Evolutionary conservation across 2,113 vertebrate species (phyloP).

Genomic region (Chroicocephalus ridibundus): DNA sequence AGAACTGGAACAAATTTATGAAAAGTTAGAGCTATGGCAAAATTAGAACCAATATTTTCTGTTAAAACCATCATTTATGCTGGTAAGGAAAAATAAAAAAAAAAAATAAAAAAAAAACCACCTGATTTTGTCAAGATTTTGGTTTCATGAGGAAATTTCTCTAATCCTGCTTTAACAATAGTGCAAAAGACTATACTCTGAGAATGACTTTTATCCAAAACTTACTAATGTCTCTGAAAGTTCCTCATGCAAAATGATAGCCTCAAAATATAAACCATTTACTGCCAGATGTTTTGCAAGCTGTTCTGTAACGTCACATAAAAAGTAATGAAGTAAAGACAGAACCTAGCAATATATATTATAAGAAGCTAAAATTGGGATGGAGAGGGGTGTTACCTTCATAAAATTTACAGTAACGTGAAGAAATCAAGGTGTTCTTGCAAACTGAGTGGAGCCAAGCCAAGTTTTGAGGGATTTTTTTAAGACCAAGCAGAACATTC

Average conservation of each 20-base stretch:
- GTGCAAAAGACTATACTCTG: not conserved
- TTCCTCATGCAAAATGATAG: not conserved
- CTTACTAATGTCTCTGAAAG: not conserved
- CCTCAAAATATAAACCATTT: constrained; percentile 19
- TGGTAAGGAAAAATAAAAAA: not conserved
- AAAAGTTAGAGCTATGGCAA: not conserved
- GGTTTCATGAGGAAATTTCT: not conserved
- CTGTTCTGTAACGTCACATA: constrained; percentile 14
- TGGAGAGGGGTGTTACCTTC: not conserved
- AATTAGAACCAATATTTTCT: not conserved
- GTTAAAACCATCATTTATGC: not conserved
- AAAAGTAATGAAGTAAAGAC: constrained; percentile 28
- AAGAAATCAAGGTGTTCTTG: constrained; percentile 9
- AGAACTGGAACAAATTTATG: not conserved
- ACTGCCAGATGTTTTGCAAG: constrained; percentile 50
- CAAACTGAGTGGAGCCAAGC: not conserved
- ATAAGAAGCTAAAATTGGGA: not conserved
- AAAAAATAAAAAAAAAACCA: not conserved
- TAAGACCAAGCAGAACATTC: not conserved
- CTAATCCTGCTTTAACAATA: not conserved
- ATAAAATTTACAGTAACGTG: not conserved
- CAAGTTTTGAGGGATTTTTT: not conserved
- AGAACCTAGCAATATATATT: not conserved
- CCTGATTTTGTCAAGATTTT: not conserved
- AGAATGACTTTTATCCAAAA: constrained; percentile 3